Conservation (phyloP, 2,888 invertebrate genomes). For the Macropis europaea region DNA sequence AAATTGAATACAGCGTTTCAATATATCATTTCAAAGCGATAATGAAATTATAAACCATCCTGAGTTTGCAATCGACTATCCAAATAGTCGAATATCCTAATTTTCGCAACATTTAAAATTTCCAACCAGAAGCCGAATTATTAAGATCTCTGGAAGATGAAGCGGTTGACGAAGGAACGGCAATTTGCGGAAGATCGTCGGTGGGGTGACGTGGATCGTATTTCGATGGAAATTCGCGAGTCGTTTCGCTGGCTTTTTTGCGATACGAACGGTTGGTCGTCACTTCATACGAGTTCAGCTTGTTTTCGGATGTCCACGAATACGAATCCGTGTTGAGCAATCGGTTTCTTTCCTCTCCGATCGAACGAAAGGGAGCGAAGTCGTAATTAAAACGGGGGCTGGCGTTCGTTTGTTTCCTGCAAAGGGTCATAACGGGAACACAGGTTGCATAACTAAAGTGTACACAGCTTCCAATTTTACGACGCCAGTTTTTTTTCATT, state of each 20-base stretch:
- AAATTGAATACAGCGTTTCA: no score
- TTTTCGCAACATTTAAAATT: no score
- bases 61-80: no score
- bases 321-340: background rate
- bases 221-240: constrained; percentile 44
- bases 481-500: background rate
- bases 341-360: background rate
- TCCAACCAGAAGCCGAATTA: no score
- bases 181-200: no score
- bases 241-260: constrained; percentile 1
- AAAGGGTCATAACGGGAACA: background rate
- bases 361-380: background rate
- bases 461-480: constrained; percentile 27
- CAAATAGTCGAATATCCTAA: no score
- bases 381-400: background rate
- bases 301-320: background rate
- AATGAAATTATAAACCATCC: no score
- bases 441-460: constrained; percentile 32
- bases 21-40: no score
- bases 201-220: constrained; percentile 2
- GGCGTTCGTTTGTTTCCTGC: background rate
- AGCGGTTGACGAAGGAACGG: no score
- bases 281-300: background rate
- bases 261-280: constrained; percentile 3
- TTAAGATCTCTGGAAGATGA: no score